A percentile compares a stretch with the other conserved stretches of the same genome.
phyloP scores from a whole-genome alignment of 2,113 vertebrate species.

The Sylvicapra grimmia region DNA sequence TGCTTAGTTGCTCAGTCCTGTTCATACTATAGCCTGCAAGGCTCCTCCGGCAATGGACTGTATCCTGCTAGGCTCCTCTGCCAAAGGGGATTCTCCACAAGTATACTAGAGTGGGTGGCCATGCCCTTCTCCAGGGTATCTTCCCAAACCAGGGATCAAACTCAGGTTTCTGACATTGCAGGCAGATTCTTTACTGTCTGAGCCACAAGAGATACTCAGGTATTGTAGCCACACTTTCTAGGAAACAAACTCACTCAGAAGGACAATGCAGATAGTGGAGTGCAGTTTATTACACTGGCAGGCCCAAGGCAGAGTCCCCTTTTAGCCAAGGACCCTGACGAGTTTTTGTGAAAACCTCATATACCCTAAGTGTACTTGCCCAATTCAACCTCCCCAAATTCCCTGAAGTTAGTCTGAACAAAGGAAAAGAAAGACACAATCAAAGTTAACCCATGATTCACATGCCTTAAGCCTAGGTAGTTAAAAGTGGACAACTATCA shows the following conservation, averaged over 20 bases:
- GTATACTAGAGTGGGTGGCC: too few species aligned
- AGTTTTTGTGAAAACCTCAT: not conserved
- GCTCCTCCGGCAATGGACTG: too few species aligned
- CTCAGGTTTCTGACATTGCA: too few species aligned
- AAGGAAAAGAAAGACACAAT: not conserved
- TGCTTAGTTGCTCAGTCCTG: too few species aligned
- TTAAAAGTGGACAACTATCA: not conserved
- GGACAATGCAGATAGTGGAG: not conserved
- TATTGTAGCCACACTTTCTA: rapidly evolving
- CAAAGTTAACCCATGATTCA: not conserved
- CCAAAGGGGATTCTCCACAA: too few species aligned
- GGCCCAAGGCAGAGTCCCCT: not conserved
- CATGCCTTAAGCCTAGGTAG: not conserved
- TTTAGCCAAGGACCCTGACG: not conserved
- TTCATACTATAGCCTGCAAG: too few species aligned
- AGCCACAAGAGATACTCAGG: too few species aligned
- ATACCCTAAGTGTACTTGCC: not conserved
- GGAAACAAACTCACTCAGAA: not conserved
- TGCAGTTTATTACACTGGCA: not conserved
- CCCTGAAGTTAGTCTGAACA: not conserved
- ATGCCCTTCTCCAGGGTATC: too few species aligned
- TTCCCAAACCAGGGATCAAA: too few species aligned
- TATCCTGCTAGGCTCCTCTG: too few species aligned
- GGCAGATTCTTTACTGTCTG: too few species aligned
- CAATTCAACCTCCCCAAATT: not conserved